Evolutionary conservation across 2,888 invertebrate genomes (phyloP).

Genomic region (Sarcophaga caerulescens): DNA sequence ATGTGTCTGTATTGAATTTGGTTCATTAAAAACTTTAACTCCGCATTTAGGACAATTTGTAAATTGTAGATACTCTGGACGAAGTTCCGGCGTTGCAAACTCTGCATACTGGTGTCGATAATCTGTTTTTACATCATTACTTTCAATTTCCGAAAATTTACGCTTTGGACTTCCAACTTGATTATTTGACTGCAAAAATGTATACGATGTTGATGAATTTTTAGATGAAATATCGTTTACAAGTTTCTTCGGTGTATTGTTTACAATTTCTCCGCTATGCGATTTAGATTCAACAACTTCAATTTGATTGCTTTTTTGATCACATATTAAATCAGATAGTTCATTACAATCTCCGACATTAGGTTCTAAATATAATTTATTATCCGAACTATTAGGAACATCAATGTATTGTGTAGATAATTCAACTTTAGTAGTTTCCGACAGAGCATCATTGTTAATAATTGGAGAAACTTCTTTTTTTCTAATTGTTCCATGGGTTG

Average conservation of each 20-base stretch:
- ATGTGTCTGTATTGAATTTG: slow-evolving; percentile 84
- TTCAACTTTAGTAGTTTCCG: no score
- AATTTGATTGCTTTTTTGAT: slow-evolving; percentile 25
- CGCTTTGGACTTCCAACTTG: not conserved
- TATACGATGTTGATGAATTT: not conserved
- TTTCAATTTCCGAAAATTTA: slow-evolving; percentile 2
- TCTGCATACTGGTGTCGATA: slow-evolving; percentile 76
- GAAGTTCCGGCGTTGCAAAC: slow-evolving; percentile 73
- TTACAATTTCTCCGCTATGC: not conserved
- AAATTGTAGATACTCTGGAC: slow-evolving; percentile 70
- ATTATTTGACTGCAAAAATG: not conserved
- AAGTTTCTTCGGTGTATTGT: not conserved
- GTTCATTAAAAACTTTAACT: slow-evolving; percentile 82
- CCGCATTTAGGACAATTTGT: slow-evolving; percentile 86
- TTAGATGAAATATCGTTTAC: not conserved
- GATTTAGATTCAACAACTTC: slow-evolving; percentile 13
- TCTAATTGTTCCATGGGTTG: no score
- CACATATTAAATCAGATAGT: slow-evolving; percentile 18
- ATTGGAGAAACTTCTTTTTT: no score
- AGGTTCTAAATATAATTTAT: no score
- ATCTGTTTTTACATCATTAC: slow-evolving; percentile 25
- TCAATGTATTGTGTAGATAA: no score
- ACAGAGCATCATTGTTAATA: no score
- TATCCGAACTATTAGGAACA: no score
- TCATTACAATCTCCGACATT: not conserved